Percentiles rank a stretch among this genome's conserved stretches.
These are phyloP conservation scores for Jaculus jaculus DNA, from an alignment of 2,113 vertebrate genomes.

Conservation along the genomic window DNA sequence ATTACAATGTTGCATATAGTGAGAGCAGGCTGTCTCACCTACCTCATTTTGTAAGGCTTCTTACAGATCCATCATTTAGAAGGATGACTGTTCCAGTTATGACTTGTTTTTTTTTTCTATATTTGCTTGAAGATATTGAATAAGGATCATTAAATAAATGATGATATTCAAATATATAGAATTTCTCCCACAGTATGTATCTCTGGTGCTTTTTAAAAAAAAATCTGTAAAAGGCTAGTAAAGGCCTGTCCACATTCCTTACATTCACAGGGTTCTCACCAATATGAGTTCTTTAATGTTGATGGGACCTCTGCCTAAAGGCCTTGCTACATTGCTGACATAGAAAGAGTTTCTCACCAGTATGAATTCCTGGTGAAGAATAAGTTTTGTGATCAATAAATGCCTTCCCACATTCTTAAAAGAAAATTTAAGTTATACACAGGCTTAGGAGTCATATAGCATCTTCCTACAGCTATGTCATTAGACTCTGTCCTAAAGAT, in stretches of 20 bases:
- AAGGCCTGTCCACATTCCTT: constrained; percentile 27
- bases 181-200: neutral
- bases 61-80: neutral
- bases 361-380: constrained; percentile 48
- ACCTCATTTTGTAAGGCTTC: neutral
- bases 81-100: neutral
- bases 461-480: neutral
- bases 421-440: neutral
- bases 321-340: constrained; percentile 35
- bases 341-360: constrained; percentile 21
- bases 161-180: neutral
- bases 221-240: neutral
- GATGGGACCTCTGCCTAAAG: constrained; percentile 31
- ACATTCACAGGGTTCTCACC: constrained; percentile 35
- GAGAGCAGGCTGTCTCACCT: neutral
- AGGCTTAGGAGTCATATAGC: too few species aligned
- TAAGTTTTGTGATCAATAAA: constrained; percentile 41
- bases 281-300: neutral
- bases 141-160: neutral
- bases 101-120: neutral
- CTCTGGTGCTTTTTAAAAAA: constrained; percentile 47
- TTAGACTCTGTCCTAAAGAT: neutral
- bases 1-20: neutral
- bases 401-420: constrained; percentile 14
- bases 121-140: neutral